Base-by-base conservation (phyloP, 2,888 invertebrate genomes). In the Acrocyrtus sp. region DNA sequence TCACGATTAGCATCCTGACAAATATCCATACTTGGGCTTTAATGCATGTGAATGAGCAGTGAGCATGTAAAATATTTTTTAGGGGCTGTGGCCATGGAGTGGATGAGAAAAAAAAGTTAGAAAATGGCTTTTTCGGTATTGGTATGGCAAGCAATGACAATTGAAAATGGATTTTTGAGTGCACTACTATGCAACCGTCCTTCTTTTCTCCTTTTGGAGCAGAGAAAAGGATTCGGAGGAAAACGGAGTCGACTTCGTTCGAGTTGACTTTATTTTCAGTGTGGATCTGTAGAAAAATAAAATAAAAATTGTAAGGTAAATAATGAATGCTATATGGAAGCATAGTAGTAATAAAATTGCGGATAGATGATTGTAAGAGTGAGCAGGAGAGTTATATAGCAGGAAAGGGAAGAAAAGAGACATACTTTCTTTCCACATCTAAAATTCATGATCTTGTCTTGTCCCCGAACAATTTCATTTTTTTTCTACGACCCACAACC, bases 401-500 rank as follows among this genome's bases (percentile, higher is more conserved):
- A 41, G 43, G 57, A 56, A 41, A 19, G 56, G 63, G 43, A 15
- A 48, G 19, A 26, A 65, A 72, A 61, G 26, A 57, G 58, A 72
- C 58, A 65, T 27, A 65, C 45, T 72, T 72, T 65, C 50, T 50
- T 45, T 51, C 45, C 19, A n/a, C 72, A 72, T 72, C 65, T 72
- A 72, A 72, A 72, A 72, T 72, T 72, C 72, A 72, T 72, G 72
- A 72, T 65, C 68, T 53, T 68, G 60, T 60, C 47, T 53, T 43
- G 21, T 8, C 26, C 24, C 43, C 39, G 48, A 51, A 57, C 56
- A 53, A 45, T 67, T 67, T 45, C 43, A 39, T 57, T 51, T 51
- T 29, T 24, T 34, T 39, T 24, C 12, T n/a, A n/a, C n/a, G n/a
- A n/a, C n/a, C n/a, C n/a, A n/a, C n/a, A n/a, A n/a, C n/a, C n/a